phyloP scores from a whole-genome alignment of 1,140 invertebrate species.

The Pseudoatta argentina region DNA sequence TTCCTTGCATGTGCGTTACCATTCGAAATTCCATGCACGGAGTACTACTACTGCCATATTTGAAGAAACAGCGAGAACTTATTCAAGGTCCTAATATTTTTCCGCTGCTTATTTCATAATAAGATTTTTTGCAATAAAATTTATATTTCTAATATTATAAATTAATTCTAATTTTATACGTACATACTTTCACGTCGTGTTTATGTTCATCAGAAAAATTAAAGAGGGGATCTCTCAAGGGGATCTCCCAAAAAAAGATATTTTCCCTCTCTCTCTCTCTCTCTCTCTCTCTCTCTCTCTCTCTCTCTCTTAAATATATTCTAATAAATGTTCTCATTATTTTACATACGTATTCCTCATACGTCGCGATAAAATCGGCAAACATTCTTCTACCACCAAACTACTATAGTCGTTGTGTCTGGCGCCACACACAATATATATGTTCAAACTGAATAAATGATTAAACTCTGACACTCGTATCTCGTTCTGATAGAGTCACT shows the following conservation, averaged over 20 bases:
- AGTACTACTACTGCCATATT: too few relatives aligned
- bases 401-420: not conserved
- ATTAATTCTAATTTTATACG: not conserved
- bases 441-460: conserved; percentile 49
- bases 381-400: not conserved
- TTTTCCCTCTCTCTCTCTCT: too few relatives aligned
- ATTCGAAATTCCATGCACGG: too few relatives aligned
- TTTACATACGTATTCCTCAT: not conserved
- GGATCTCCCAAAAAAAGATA: too few relatives aligned
- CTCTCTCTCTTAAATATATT: too few relatives aligned
- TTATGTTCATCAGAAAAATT: not conserved
- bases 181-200: not conserved
- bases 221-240: too few relatives aligned
- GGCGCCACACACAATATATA: conserved; percentile 17
- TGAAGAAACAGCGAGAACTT: too few relatives aligned
- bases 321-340: not conserved
- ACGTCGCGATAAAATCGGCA: not conserved
- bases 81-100: too few relatives aligned
- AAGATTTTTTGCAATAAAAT: not conserved
- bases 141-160: not conserved
- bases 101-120: not conserved
- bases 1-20: too few relatives aligned
- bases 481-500: conserved; percentile 41
- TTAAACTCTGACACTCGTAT: conserved; percentile 19
- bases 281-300: too few relatives aligned